Conservation (phyloP, 1,140 invertebrate genomes). For the Chionoecetes opilio region DNA sequence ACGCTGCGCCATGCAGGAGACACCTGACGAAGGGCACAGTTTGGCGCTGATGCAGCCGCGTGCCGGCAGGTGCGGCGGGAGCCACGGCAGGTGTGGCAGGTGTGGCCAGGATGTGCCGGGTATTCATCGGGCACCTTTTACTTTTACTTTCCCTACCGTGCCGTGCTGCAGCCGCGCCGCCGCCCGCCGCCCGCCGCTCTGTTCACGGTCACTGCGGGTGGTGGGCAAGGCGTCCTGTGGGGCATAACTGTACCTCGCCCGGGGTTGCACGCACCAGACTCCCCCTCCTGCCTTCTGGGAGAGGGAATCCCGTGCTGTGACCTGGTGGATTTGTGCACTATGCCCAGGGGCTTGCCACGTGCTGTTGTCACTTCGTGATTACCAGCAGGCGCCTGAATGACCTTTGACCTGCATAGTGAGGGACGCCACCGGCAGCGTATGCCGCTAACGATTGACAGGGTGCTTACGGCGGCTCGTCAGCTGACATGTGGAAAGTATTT, state of each 20-base stretch:
- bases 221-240: not conserved
- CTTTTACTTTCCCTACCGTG: conserved; percentile 29
- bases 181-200: not conserved
- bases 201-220: conserved; percentile 2
- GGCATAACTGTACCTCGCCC: conserved; percentile 8
- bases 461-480: not conserved
- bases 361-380: not conserved
- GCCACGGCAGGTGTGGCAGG: not conserved
- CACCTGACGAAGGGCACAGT: no score
- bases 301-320: not conserved
- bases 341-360: not conserved
- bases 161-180: not conserved
- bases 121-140: not conserved
- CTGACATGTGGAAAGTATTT: conserved; percentile 58
- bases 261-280: not conserved
- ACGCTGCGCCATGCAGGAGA: not conserved
- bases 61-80: not conserved
- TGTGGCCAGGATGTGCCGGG: not conserved
- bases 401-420: not conserved
- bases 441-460: not conserved
- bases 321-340: not conserved
- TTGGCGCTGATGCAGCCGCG: not conserved
- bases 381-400: not conserved
- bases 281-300: not conserved
- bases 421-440: not conserved